Base-by-base conservation (phyloP, 2,888 invertebrate genomes). In the Cephus pygmeus region DNA sequence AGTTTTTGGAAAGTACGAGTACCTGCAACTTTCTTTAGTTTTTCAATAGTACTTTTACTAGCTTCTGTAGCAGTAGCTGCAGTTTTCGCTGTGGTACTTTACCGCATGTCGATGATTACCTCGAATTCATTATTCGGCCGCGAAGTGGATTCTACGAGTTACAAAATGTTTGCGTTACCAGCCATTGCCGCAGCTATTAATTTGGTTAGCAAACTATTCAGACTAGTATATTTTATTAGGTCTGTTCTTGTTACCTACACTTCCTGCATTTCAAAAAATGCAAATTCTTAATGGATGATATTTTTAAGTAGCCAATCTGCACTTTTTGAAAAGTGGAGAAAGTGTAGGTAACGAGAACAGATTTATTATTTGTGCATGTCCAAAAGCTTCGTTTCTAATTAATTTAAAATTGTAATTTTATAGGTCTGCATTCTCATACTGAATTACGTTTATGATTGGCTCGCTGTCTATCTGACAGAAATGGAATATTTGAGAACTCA, bases 131-230 rank as follows among this genome's bases (percentile, higher is more conserved):
- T 94, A 73, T 92, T 93, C 79, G 93, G 93, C 74, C 88, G 85
- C 69, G 91, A 92, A 81, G 88, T 92, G 34, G 90, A 91, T 85
- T 90, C 93, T 12, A 93, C 93, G 85, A 92, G 92, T 23, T 93
- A 94, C 85, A 93, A 94, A 82, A 93, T 95, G 75, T 93, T 96
- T 87, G 93, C 96, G 69, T 93, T 96, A 81, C 95, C 96, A 12
- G 92, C 95, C 56, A 96, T 96, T 12, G 96, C 96, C 23, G 97
- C 96, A 76, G 92, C 94, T 76, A 94, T 97, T 80, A 97, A 97
- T 92, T 93, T 97, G 85, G 91, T 94, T 76, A 91, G 93, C 88
- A 31, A 23, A 15, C 75, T 33, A 33, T 73, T 71, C 69, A 69
- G 40, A 56, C 23, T 9, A 15, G 23, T 23, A 23, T 23, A 23